phyloP scores from a whole-genome alignment of 2,113 vertebrate genomes.

The Trichechus manatus region DNA sequence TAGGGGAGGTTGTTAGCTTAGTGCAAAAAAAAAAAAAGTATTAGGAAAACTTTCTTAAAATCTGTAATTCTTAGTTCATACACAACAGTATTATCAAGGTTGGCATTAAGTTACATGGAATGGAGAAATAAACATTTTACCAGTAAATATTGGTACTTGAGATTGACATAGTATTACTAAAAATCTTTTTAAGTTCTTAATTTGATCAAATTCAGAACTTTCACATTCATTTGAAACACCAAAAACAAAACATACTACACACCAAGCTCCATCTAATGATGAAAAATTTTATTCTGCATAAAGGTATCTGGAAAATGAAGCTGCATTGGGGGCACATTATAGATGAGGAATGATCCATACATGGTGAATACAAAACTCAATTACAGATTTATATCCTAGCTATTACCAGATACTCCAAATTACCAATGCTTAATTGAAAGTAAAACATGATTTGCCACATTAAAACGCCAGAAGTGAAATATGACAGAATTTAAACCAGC shows the following conservation, averaged over 20 bases:
- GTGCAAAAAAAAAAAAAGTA: background rate
- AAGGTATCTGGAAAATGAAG: conserved; percentile 99
- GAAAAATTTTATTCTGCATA: conserved; percentile 94
- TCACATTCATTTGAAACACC: background rate
- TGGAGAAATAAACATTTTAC: background rate
- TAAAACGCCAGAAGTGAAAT: conserved; percentile 93
- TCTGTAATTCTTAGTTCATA: background rate
- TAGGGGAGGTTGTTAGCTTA: background rate
- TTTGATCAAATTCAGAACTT: conserved; percentile 19
- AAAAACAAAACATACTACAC: conserved; percentile 45
- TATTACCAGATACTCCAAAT: conserved; percentile 92
- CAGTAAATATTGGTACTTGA: background rate
- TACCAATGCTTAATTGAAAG: conserved; percentile 91
- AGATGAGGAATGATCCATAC: conserved; percentile 91
- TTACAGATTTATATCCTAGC: conserved; percentile 90
- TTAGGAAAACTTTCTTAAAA: background rate
- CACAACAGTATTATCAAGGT: background rate
- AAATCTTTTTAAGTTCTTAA: background rate
- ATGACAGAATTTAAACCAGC: conserved; percentile 92
- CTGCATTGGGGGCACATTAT: conserved; percentile 95
- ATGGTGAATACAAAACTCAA: conserved; percentile 89
- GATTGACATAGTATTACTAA: background rate
- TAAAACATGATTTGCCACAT: conserved; percentile 93
- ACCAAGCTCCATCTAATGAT: conserved; percentile 73
- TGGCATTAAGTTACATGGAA: background rate